Evolutionary conservation across 2,888 invertebrate genomes (phyloP), one percentile per base, ranked within the genome.

Genomic region (Ditylenchus weischeri): DNA sequence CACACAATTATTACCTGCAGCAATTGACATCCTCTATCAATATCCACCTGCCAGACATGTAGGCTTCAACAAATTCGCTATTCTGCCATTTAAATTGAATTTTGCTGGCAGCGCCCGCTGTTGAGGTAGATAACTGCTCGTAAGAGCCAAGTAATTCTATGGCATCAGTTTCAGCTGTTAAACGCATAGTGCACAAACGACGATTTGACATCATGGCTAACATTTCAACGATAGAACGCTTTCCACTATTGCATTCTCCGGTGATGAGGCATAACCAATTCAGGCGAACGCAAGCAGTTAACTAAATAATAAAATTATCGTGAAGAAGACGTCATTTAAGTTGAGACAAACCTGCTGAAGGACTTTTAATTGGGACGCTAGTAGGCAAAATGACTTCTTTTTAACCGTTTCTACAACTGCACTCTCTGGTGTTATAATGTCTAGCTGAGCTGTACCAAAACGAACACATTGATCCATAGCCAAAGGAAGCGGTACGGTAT

Each of bases 91-190:
- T 84, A 79, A 86, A 86, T 78, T 84, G 69, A 77, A 81, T 72
- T 10, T 69, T 72, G 62, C 60, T 62, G 50, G 54, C 21, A 23
- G 11, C 54, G n/a, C n/a, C n/a, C 11, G 21, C 2, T 8, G 43
- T 8, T 43, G 43, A 15, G 13, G 54, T 29, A 29, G 48, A n/a
- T 21, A 89, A 89, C 89, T 99, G 98, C 87, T 99, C 98, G 85
- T 95, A 99, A 72, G 94, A 93, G 62, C 99, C 99, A 1, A 95
- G 87, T 63, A 95, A 88, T 83, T 95, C 94, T 0, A 90, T 91
- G 0, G 93, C 92, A 82, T 95, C 95, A 89, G 92, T 93, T 48
- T 91, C 90, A 43, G 92, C 90, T 78, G 54, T 29, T 18, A 54
- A 54, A 54, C 19, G 43, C 43, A 43, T 43, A 15, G 15, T 10